Evolutionary conservation across 2,797 vertebrate genomes (phyloP).

Genomic region (Protosalanx chinensis): DNA sequence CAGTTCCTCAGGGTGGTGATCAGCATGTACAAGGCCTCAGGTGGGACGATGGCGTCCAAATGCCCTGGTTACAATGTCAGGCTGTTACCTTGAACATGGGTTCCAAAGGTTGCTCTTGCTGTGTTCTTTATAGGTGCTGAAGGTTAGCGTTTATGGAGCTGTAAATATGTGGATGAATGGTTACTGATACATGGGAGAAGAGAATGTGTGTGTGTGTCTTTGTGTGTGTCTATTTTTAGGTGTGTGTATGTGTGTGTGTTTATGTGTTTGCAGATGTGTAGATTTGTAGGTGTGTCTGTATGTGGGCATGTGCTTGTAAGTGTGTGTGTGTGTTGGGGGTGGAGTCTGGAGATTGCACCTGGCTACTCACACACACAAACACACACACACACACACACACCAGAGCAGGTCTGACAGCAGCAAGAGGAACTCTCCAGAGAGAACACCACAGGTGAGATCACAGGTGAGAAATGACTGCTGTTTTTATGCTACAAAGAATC

Average conservation of each 20-base stretch:
- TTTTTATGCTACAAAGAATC: background rate
- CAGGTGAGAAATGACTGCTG: conserved; percentile 61
- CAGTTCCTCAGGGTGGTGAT: conserved; percentile 38
- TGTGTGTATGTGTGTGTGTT: background rate
- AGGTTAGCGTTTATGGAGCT: conserved; percentile 46
- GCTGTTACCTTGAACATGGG: conserved; percentile 5
- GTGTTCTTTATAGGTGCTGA: conserved; percentile 42
- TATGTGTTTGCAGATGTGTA: conserved; percentile 4
- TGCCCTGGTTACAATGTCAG: background rate
- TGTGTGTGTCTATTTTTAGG: background rate
- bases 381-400: conserved; percentile 31
- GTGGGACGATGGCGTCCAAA: conserved; percentile 6
- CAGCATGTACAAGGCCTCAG: background rate
- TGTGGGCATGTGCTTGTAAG: no score
- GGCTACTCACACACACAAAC: conserved; percentile 21
- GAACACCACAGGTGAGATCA: conserved; percentile 60
- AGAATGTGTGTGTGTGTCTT: background rate
- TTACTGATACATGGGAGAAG: background rate
- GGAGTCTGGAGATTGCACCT: conserved; percentile 14
- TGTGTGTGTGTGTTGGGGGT: background rate
- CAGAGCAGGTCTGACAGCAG: conserved; percentile 37
- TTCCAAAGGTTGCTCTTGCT: conserved; percentile 55
- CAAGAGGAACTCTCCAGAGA: conserved; percentile 28
- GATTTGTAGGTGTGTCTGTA: conserved; percentile 15
- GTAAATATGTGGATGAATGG: conserved; percentile 50